Percentiles rank a stretch among this genome's conserved stretches.
phyloP scores from a whole-genome alignment of 1,140 invertebrate genomes.

The Brachionus angularis region DNA sequence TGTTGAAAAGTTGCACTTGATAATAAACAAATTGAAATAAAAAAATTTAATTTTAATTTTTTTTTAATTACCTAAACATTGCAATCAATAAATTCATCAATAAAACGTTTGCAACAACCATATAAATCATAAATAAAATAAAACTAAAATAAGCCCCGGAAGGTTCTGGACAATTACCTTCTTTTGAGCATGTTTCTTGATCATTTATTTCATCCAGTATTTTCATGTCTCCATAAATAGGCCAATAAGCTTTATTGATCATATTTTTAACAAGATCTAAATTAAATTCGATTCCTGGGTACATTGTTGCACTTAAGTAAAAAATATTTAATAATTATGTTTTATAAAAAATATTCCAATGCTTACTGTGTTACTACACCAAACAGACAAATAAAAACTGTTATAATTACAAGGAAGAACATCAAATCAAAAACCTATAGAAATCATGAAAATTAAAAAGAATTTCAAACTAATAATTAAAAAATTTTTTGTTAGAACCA shows the following conservation, averaged over 20 bases:
- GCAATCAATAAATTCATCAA: slow-evolving; percentile 56
- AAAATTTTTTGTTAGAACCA: too few relatives aligned
- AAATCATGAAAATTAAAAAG: too few relatives aligned
- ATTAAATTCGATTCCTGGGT: slow-evolving; percentile 45
- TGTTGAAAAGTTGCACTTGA: slow-evolving; percentile 38
- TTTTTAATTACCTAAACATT: slow-evolving; percentile 55
- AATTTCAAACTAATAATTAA: too few relatives aligned
- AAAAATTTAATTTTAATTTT: background rate
- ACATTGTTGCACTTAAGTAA: slow-evolving; percentile 46
- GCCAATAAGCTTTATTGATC: slow-evolving; percentile 53
- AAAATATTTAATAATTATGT: background rate
- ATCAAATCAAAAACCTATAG: background rate
- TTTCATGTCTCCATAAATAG: slow-evolving; percentile 56
- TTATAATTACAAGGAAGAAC: slow-evolving; percentile 1
- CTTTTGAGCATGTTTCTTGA: slow-evolving; percentile 9
- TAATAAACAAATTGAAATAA: background rate
- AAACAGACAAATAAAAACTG: background rate
- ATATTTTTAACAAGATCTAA: background rate
- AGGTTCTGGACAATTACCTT: background rate
- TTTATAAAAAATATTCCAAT: too few relatives aligned
- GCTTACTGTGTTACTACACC: slow-evolving; percentile 16
- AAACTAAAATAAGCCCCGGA: slow-evolving; percentile 48
- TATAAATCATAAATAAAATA: slow-evolving; percentile 50
- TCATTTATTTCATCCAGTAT: slow-evolving; percentile 51
- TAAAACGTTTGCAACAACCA: slow-evolving; percentile 53